These are phyloP conservation scores for Brachyptera putata DNA, from an alignment of 2,888 invertebrate species.

Conservation along the genomic window DNA sequence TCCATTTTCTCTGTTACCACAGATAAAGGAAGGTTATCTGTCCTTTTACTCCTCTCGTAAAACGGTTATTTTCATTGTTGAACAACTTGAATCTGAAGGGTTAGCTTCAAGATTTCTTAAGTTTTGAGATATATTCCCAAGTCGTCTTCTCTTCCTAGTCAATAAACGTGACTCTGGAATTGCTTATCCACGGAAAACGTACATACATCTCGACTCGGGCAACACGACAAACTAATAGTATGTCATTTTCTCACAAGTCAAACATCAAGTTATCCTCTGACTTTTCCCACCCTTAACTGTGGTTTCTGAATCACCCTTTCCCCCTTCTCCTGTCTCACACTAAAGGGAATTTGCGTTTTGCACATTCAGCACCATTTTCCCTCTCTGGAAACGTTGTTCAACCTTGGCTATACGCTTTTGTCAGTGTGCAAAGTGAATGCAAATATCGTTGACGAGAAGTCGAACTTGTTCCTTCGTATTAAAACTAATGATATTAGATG, in stretches of 20 bases:
- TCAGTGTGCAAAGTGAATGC: constrained; percentile 26
- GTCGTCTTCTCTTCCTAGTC: too few species aligned
- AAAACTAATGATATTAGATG: constrained; percentile 24
- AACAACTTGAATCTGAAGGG: too few species aligned
- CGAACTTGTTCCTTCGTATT: too few species aligned
- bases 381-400: constrained; percentile 19
- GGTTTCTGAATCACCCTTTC: background rate
- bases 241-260: constrained; percentile 17
- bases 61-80: too few species aligned
- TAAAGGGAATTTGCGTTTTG: constrained; percentile 27
- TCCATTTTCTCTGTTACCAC: too few species aligned
- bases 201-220: too few species aligned
- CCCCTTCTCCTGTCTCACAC: constrained; percentile 6
- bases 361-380: constrained; percentile 19
- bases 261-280: constrained; percentile 17
- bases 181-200: too few species aligned
- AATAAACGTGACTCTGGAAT: too few species aligned
- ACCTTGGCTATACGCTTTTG: constrained; percentile 18
- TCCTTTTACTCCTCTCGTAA: too few species aligned
- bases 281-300: background rate
- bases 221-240: constrained; percentile 5
- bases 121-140: too few species aligned
- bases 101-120: too few species aligned
- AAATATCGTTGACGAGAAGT: constrained; percentile 18
- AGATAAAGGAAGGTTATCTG: too few species aligned